Percentiles rank a stretch among this genome's conserved stretches.
Evolutionary conservation across 1,140 invertebrate genomes (phyloP).

Genomic region (Adoxophyes honmai): DNA sequence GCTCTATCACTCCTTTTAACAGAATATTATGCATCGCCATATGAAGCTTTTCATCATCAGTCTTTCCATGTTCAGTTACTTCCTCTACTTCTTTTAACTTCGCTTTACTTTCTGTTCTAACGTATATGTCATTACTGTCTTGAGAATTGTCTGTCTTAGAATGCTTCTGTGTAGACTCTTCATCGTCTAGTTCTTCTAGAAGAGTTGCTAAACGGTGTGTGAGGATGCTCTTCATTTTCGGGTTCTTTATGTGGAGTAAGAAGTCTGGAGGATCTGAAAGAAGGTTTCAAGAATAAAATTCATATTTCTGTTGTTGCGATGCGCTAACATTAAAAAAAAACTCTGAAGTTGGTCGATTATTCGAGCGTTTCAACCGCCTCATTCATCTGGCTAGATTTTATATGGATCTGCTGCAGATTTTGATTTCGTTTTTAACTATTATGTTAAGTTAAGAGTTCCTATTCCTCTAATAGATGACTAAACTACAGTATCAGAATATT

Average conservation of each 20-base stretch:
- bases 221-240: constrained; percentile 47
- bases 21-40: constrained; percentile 49
- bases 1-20: constrained; percentile 40
- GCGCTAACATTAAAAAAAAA: no score
- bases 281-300: no score
- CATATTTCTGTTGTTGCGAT: no score
- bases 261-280: constrained; percentile 42
- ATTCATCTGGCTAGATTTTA: no score
- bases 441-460: no score
- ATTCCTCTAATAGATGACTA: no score
- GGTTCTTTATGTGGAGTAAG: constrained; percentile 37
- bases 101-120: constrained; percentile 18
- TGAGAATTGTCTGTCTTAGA: constrained; percentile 2
- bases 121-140: constrained; percentile 16
- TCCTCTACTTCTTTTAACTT: constrained; percentile 12
- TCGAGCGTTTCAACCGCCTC: no score
- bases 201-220: constrained; percentile 38
- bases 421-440: no score
- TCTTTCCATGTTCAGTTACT: not conserved
- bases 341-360: no score
- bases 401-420: no score
- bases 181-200: constrained; percentile 49
- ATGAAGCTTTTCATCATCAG: constrained; percentile 37
- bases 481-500: no score
- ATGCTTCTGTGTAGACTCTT: constrained; percentile 29